Base-by-base conservation (phyloP, 2,888 invertebrate genomes). In the Diarsia mendica region DNA sequence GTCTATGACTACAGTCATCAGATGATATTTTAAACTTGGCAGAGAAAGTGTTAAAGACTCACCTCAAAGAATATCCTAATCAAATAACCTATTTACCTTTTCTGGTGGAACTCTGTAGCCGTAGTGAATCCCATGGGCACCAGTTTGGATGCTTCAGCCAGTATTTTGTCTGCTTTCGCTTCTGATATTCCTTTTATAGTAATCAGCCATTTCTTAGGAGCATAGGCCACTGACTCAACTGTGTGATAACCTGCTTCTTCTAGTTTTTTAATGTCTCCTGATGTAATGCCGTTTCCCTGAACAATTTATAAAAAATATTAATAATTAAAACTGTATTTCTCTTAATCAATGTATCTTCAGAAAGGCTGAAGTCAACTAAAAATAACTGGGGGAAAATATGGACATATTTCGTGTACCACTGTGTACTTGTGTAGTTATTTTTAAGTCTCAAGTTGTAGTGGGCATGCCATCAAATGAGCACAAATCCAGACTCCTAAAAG, bases 51-150 rank as follows among this genome's bases (percentile, higher is more conserved):
- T 39, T 53, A n/a, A n/a, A n/a, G 11, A n/a, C 53, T 11, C 11
- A n/a, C n/a, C 11, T n/a, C 5, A n/a, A 20, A 39, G 5, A 11
- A 61, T 39, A 61, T 13, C n/a, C 11, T 61, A 39, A 61, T n/a
- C 11, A n/a, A 75, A 61, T 10, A 53, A 15, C 10, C 2, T 39
- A 46, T 9, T 68, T 71, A 96, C 96, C 99, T 97, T 93, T 99
- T 99, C 91, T 98, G 98, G 93, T 99, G 99, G 92, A 99, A 98
- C 89, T 99, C 99, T 6, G 99, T 98, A 0, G 99, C 99, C 46
- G 99, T 99, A 9, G 99, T 99, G 91, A 99, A 99, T 0, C 99
- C 99, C 98, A 99, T 99, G 0, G 99, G 99, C 0, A 99, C 99
- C 58, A 99, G 93, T 93, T 99, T 99, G 0, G 98, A 97, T 3